A percentile compares a stretch with the other conserved stretches of the same genome.
Conservation (phyloP, 2,888 invertebrate genomes). For the Malachius bipustulatus region DNA sequence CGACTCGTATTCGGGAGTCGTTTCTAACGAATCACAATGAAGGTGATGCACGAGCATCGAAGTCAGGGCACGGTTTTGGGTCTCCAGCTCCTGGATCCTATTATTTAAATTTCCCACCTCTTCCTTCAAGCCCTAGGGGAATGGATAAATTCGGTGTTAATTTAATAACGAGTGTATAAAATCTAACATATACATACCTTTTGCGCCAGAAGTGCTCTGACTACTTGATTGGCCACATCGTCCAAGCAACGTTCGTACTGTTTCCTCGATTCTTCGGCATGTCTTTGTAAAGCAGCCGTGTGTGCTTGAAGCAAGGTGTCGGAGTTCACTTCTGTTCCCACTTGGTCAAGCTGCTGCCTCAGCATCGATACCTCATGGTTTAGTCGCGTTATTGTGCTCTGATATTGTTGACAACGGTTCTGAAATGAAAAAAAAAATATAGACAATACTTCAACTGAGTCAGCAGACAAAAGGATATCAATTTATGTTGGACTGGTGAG, state of each 20-base stretch:
- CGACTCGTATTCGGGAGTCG: constrained; percentile 16
- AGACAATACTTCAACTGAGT: no score
- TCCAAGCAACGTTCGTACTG: constrained; percentile 72
- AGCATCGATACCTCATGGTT: constrained; percentile 58
- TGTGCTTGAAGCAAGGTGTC: constrained; percentile 47
- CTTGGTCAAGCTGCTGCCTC: constrained; percentile 43
- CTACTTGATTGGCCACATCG: constrained; percentile 74
- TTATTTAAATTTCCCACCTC: constrained; percentile 62
- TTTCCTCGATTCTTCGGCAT: constrained; percentile 52
- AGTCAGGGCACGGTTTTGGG: constrained; percentile 63
- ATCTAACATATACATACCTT: constrained; percentile 52
- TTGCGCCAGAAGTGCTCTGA: constrained; percentile 70
- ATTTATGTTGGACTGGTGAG: no score
- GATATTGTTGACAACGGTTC: constrained; percentile 63
- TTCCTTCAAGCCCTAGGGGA: constrained; percentile 57
- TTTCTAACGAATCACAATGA: constrained; percentile 30
- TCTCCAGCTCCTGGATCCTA: constrained; percentile 65
- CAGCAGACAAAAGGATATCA: constrained; percentile 4
- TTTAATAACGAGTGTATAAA: neutral
- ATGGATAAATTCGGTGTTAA: neutral
- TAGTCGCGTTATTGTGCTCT: constrained; percentile 52
- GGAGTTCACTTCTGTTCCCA: constrained; percentile 38
- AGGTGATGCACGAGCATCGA: constrained; percentile 55
- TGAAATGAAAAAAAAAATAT: constrained; percentile 35
- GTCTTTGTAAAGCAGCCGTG: constrained; percentile 48